phyloP scores from a whole-genome alignment of 2,888 invertebrate genomes.

The Galeruca laticollis region DNA sequence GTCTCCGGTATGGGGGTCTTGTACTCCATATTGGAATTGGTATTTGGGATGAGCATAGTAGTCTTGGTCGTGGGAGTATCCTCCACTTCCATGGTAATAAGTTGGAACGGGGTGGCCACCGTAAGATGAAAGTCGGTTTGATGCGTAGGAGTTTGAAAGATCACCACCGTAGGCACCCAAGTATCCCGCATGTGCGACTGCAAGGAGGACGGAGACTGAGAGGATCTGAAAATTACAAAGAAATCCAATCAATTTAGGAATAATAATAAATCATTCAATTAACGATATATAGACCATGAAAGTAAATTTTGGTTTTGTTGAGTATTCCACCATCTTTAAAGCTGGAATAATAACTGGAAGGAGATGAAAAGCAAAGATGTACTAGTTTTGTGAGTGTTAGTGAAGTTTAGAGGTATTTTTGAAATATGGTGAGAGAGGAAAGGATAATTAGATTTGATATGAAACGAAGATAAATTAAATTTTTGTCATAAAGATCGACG shows the following conservation, averaged over 20 bases:
- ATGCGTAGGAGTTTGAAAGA: conserved; percentile 32
- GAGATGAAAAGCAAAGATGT: too few species aligned
- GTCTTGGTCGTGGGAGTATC: conserved; percentile 29
- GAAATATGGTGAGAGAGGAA: too few species aligned
- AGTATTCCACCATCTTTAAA: too few species aligned
- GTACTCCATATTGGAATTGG: conserved; percentile 69
- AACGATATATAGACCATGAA: too few species aligned
- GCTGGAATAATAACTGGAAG: too few species aligned
- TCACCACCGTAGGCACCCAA: conserved; percentile 21
- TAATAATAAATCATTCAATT: too few species aligned
- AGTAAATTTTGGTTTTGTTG: too few species aligned
- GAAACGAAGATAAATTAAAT: too few species aligned
- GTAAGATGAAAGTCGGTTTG: conserved; percentile 29
- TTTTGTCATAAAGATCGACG: too few species aligned
- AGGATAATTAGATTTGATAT: too few species aligned
- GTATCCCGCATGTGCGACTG: conserved; percentile 41
- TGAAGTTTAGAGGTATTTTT: too few species aligned
- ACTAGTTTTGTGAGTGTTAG: too few species aligned
- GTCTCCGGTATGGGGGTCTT: conserved; percentile 72
- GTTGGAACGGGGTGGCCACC: conserved; percentile 31
- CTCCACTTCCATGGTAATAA: conserved; percentile 34
- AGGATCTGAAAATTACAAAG: conserved; percentile 39
- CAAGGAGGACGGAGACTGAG: conserved; percentile 41
- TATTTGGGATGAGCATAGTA: conserved; percentile 70
- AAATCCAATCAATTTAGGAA: neutral